Conservation (phyloP, 2,113 vertebrate genomes). For the Catharus fuscescens region DNA sequence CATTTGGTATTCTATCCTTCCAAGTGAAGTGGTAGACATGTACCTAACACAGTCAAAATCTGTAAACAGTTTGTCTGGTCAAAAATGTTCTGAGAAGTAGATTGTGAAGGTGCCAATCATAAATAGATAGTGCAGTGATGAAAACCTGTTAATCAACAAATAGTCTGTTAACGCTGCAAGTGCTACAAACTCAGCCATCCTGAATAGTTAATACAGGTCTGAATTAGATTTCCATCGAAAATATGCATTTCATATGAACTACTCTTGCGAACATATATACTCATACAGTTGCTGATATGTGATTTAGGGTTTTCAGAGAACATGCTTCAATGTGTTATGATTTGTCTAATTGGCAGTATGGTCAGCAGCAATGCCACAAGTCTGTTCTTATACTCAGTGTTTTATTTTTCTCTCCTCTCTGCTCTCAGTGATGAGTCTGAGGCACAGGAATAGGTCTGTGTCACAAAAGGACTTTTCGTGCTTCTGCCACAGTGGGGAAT, state of each 20-base stretch:
- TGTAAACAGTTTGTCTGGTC: neutral
- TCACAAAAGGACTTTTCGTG: accelerated
- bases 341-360: neutral
- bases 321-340: neutral
- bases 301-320: slow-evolving; percentile 22
- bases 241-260: neutral
- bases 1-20: neutral
- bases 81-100: neutral
- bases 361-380: slow-evolving; percentile 17
- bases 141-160: neutral
- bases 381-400: neutral
- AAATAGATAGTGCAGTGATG: neutral
- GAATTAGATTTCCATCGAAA: neutral
- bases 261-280: neutral
- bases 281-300: neutral
- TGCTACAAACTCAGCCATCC: neutral
- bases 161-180: neutral
- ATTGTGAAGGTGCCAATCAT: neutral
- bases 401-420: neutral
- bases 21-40: accelerated
- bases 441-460: neutral
- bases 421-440: neutral
- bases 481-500: neutral
- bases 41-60: neutral
- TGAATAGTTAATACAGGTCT: neutral